Conservation (phyloP, 1,140 invertebrate genomes). For the Dermatophagoides farinae region DNA sequence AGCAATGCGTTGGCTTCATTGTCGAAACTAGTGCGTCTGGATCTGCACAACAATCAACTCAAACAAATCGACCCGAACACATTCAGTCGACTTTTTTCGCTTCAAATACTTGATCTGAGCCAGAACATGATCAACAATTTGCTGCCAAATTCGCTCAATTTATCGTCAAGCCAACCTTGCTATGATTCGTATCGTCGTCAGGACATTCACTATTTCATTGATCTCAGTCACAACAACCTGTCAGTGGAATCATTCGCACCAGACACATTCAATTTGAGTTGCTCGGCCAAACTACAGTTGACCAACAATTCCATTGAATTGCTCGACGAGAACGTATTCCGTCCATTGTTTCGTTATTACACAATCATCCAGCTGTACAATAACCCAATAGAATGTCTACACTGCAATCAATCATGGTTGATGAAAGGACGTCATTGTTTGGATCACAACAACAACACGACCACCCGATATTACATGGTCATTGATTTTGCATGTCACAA, state of each 20-base stretch:
- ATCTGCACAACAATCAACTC: neutral
- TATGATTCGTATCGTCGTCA: neutral
- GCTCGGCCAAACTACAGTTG: slow-evolving; percentile 2
- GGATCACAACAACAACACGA: neutral
- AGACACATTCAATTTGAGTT: neutral
- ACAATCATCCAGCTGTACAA: neutral
- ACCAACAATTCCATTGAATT: neutral
- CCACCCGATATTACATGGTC: neutral
- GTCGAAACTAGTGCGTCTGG: neutral
- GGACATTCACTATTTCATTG: neutral
- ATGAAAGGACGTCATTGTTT: neutral
- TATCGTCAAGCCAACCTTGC: neutral
- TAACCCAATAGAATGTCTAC: neutral
- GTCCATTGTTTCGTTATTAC: neutral
- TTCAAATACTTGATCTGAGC: neutral
- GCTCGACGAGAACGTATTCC: neutral
- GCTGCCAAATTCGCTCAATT: neutral
- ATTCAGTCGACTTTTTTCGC: neutral
- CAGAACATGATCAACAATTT: neutral
- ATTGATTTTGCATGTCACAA: neutral
- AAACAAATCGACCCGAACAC: neutral
- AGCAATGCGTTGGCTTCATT: neutral
- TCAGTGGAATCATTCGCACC: neutral
- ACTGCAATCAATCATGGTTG: slow-evolving; percentile 1
- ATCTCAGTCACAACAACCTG: neutral